Percentiles rank a stretch among this genome's conserved stretches.
Evolutionary conservation across 2,113 vertebrate species (phyloP).

Genomic region (Tursiops truncatus): DNA sequence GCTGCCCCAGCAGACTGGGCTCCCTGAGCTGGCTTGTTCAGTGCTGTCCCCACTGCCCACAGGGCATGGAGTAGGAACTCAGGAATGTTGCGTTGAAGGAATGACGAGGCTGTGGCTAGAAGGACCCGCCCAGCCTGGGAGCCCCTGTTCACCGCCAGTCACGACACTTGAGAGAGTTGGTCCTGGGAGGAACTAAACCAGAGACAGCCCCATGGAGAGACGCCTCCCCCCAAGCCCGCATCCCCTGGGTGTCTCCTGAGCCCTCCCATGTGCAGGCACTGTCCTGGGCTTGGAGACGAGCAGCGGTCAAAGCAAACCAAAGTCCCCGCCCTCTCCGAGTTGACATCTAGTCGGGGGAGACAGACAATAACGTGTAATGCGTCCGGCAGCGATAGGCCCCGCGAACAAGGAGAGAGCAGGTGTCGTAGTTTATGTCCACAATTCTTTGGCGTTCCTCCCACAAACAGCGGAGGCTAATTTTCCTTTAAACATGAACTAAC

Average conservation of each 20-base stretch:
- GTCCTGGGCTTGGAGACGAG: not conserved
- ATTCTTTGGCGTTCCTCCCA: not conserved
- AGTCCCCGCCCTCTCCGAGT: accelerated
- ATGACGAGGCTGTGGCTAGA: accelerated
- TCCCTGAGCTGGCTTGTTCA: not conserved
- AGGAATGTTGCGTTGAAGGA: accelerated
- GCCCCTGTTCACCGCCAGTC: not conserved
- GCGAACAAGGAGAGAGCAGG: not conserved
- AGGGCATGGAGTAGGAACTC: accelerated
- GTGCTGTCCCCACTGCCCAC: not conserved
- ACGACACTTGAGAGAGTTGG: not conserved
- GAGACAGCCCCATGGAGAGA: not conserved
- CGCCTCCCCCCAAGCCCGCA: accelerated
- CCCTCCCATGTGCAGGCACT: not conserved
- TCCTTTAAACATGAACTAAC: not conserved
- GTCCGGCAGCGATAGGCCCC: not conserved
- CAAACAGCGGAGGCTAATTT: accelerated
- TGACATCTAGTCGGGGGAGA: not conserved
- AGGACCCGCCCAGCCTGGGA: accelerated
- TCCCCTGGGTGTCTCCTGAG: accelerated
- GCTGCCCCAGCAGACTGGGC: not conserved
- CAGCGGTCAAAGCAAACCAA: not conserved
- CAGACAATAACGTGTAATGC: accelerated
- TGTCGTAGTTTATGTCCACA: accelerated
- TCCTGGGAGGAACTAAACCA: not conserved